These are phyloP conservation scores for Trichomalopsis sarcophagae DNA, from an alignment of 1,140 invertebrate species.

Conservation along the genomic window DNA sequence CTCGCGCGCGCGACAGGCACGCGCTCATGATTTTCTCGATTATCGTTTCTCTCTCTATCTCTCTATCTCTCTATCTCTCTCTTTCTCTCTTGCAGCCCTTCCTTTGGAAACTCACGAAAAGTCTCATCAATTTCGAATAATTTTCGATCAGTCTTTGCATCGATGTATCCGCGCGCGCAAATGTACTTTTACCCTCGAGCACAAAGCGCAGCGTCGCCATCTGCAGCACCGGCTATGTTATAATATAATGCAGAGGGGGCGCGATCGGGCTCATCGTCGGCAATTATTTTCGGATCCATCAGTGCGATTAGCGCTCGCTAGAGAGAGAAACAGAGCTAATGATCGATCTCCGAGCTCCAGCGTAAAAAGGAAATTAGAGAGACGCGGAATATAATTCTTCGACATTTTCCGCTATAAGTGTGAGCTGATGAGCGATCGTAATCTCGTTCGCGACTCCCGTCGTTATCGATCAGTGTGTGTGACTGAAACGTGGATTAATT, in stretches of 20 bases:
- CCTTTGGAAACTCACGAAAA: neutral
- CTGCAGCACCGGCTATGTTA: neutral
- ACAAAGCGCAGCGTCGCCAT: slow-evolving; percentile 20
- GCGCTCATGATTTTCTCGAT: slow-evolving; percentile 65
- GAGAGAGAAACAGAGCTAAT: slow-evolving; percentile 38
- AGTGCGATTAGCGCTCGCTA: slow-evolving; percentile 60
- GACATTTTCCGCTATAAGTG: neutral
- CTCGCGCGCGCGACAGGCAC: slow-evolving; percentile 54
- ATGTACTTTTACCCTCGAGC: slow-evolving; percentile 37
- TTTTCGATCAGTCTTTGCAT: slow-evolving; percentile 53
- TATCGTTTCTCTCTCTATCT: slow-evolving; percentile 18
- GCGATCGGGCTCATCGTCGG: slow-evolving; percentile 50
- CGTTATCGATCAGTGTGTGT: too few relatives aligned
- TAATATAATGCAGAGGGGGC: neutral
- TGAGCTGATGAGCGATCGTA: neutral
- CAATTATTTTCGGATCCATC: slow-evolving; percentile 70
- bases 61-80: too few relatives aligned
- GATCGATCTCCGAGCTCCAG: slow-evolving; percentile 55
- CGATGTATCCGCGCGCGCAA: neutral
- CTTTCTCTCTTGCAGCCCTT: neutral
- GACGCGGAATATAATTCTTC: neutral
- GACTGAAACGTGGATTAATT: too few relatives aligned
- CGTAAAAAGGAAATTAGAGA: slow-evolving; percentile 1
- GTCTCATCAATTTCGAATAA: slow-evolving; percentile 72
- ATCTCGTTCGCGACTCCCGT: too few relatives aligned